Base-by-base conservation (phyloP, 2,113 vertebrate genomes). In the Catharus fuscescens region DNA sequence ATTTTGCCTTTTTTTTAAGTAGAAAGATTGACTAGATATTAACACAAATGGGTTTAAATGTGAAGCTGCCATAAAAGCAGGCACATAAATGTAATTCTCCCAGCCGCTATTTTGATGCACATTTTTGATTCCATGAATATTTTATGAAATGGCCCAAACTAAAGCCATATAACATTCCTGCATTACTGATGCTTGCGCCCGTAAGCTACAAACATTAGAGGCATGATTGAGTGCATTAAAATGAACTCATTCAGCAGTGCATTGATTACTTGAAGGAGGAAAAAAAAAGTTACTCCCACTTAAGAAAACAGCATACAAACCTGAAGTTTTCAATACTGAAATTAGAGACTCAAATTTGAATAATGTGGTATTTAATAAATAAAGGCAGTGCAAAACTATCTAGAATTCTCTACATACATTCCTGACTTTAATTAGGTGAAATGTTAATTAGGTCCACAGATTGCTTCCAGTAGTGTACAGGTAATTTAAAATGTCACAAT, bases 221-320 rank as follows among this genome's bases (percentile, higher is more conserved):
- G 97, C 98, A 98, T 98, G 99, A 99, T 99, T 99, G 98, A 99
- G 98, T 98, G 98, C 98, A 99, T 99, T 99, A 99, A 99, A 99
- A 99, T 99, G 98, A 99, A 99, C 98, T 98, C 98, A 98, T 99
- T 99, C 98, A 98, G 99, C 98, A 98, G 98, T 97, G 98, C 98
- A 99, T 99, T 99, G 99, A 99, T 99, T 99, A 99, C 98, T 98
- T 97, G 98, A 98, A 98, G 98, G 98, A 88, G 83, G 76, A 47
- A 81, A 67, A 95, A 88, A 92, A 96, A 98, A 98, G 97, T 98
- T 98, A 95, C 93, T 97, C 86, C 82, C 96, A 97, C 98, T 98
- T 97, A 98, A 98, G 97, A 97, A 98, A 98, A 98, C 94, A 98
- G 95, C 88, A 95, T 77, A 97, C 95, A 97, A 92, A 97, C 92